A percentile compares a stretch with the other conserved stretches of the same genome.
Conservation (phyloP, 2,113 vertebrate genomes). For the Trachemys scripta region DNA sequence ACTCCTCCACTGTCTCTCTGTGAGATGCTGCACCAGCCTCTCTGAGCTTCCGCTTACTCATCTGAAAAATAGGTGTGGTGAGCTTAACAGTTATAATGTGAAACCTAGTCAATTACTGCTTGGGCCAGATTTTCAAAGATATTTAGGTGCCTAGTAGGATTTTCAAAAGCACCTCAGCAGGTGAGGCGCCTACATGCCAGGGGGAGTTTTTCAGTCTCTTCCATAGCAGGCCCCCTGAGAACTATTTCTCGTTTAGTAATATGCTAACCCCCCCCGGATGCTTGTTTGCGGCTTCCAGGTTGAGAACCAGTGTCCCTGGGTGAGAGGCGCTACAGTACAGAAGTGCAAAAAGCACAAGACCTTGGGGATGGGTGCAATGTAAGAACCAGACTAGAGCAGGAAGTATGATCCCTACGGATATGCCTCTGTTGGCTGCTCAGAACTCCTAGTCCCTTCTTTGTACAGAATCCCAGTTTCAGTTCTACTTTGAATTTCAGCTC, state of each 20-base stretch:
- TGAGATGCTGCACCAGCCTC: background rate
- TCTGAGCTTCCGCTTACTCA: background rate
- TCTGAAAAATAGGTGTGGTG: background rate
- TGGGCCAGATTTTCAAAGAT: background rate
- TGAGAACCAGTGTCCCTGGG: background rate
- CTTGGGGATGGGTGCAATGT: background rate
- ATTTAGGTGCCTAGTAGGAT: no score
- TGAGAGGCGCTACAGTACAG: background rate
- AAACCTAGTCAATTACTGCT: background rate
- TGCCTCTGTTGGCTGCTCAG: background rate
- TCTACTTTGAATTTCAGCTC: background rate
- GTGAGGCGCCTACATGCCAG: background rate
- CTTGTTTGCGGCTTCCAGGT: background rate
- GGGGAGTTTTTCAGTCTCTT: background rate
- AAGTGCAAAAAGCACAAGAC: background rate
- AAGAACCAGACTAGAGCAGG: no score
- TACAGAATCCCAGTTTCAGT: background rate
- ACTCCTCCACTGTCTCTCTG: background rate
- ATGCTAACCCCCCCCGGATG: background rate
- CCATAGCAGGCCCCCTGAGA: background rate
- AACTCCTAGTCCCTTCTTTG: background rate
- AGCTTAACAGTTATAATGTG: background rate
- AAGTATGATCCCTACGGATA: background rate
- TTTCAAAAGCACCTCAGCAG: background rate
- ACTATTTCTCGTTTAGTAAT: no score